Percentiles rank a stretch among this genome's conserved stretches.
phyloP scores from a whole-genome alignment of 2,797 vertebrate genomes.

The Pseudochirops cupreus region DNA sequence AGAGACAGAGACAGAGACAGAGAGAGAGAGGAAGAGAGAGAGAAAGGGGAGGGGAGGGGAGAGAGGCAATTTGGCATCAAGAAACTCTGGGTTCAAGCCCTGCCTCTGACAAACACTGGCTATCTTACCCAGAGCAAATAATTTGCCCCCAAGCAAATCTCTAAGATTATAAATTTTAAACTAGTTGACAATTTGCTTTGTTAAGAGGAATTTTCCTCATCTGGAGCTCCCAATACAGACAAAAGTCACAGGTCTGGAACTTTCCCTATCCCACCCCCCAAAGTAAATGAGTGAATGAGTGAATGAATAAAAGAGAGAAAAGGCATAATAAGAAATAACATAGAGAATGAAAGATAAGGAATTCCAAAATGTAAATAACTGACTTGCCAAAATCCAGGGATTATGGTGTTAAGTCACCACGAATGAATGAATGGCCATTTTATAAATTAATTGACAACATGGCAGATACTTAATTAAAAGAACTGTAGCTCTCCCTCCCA shows the following conservation, averaged over 20 bases:
- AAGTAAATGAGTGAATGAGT: not conserved
- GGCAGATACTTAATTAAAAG: not conserved
- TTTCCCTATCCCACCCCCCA: rapidly evolving
- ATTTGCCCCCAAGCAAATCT: not conserved
- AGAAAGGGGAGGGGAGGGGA: not conserved
- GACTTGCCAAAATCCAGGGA: not conserved
- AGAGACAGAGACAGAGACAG: too few species aligned
- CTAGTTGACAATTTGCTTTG: not conserved
- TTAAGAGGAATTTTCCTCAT: not conserved
- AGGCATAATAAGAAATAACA: not conserved
- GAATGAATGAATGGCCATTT: not conserved
- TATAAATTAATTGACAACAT: not conserved
- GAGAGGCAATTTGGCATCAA: not conserved
- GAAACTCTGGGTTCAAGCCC: not conserved
- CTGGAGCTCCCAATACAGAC: not conserved
- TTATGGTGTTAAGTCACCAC: not conserved
- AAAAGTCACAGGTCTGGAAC: not conserved
- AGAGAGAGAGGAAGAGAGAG: too few species aligned
- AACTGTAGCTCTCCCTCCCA: not conserved
- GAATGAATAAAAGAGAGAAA: not conserved
- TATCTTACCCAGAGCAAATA: not conserved
- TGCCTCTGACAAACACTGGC: not conserved
- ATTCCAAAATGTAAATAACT: not conserved
- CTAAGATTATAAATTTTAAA: not conserved
- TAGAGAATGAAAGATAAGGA: not conserved